Percentiles rank a stretch among this genome's conserved stretches.
These are phyloP conservation scores for Eupithecia subumbrata DNA, from an alignment of 2,888 invertebrate genomes.

Conservation along the genomic window DNA sequence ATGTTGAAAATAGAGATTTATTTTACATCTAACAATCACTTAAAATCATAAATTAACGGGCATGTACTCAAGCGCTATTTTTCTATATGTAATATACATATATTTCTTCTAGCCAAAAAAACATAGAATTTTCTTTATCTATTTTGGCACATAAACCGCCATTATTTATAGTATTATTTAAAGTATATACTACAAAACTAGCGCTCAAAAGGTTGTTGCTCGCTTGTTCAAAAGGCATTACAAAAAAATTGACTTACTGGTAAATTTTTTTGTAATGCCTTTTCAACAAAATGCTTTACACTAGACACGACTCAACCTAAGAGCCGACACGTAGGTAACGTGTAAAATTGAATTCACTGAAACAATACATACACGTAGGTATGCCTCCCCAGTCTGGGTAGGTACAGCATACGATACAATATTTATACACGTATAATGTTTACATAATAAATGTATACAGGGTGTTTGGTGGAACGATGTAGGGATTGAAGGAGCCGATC, in stretches of 20 bases:
- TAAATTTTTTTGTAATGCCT: too few relatives aligned
- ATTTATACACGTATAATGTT: too few relatives aligned
- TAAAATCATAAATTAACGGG: background rate
- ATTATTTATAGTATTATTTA: background rate
- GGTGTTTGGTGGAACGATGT: too few relatives aligned
- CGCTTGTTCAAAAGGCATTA: too few relatives aligned
- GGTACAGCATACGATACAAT: conserved; percentile 25
- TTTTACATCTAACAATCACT: background rate
- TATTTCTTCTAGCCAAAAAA: background rate
- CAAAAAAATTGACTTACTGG: too few relatives aligned
- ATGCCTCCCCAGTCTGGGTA: conserved; percentile 40
- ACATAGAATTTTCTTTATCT: background rate
- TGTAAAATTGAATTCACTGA: conserved; percentile 10
- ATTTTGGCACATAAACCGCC: background rate
- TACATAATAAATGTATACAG: too few relatives aligned
- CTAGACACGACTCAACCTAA: background rate
- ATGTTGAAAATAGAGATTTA: background rate
- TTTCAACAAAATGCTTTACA: background rate
- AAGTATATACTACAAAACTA: background rate
- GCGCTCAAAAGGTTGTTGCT: too few relatives aligned
- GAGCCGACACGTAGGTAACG: background rate
- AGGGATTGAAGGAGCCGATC: too few relatives aligned
- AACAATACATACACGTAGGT: conserved; percentile 17
- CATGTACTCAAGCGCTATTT: background rate
- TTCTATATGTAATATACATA: background rate